Conservation (phyloP, 2,888 invertebrate species). For the Mesorhabditis belari region DNA sequence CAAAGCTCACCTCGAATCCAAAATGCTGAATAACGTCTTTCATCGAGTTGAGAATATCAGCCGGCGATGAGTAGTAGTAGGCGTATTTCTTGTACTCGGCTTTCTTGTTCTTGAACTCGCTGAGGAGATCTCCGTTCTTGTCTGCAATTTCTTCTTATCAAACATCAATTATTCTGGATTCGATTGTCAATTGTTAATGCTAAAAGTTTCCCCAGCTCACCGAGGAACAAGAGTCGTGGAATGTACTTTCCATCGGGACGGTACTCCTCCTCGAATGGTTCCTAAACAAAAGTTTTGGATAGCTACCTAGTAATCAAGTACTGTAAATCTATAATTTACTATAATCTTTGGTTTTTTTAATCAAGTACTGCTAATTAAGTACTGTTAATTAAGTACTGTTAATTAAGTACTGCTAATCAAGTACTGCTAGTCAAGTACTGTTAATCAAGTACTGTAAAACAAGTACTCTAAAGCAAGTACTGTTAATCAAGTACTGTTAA, state of each 20-base stretch:
- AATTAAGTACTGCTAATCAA: too few species aligned
- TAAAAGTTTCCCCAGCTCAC: slow-evolving; percentile 2
- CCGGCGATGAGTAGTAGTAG: slow-evolving; percentile 52
- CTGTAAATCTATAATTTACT: too few species aligned
- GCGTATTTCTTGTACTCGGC: slow-evolving; percentile 53
- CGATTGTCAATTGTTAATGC: background rate
- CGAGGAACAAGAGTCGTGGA: slow-evolving; percentile 49
- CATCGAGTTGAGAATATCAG: slow-evolving; percentile 51
- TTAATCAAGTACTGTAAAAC: too few species aligned
- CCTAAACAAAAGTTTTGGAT: too few species aligned
- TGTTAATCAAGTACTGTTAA: too few species aligned
- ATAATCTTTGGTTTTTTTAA: too few species aligned
- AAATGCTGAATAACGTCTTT: slow-evolving; percentile 46
- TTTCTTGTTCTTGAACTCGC: slow-evolving; percentile 51
- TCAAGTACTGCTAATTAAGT: too few species aligned
- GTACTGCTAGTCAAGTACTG: too few species aligned
- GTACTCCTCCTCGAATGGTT: slow-evolving; percentile 51
- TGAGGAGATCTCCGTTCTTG: slow-evolving; percentile 48
- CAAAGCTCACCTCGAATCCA: slow-evolving; percentile 30
- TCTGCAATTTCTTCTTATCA: slow-evolving; percentile 18
- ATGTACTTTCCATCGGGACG: slow-evolving; percentile 52
- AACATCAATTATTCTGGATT: too few species aligned
- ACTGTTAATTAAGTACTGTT: too few species aligned
- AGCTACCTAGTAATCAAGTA: too few species aligned
- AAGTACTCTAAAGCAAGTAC: too few species aligned